These are phyloP conservation scores for Drosophila repleta DNA, from an alignment of 1,140 invertebrate species.

Conservation along the genomic window DNA sequence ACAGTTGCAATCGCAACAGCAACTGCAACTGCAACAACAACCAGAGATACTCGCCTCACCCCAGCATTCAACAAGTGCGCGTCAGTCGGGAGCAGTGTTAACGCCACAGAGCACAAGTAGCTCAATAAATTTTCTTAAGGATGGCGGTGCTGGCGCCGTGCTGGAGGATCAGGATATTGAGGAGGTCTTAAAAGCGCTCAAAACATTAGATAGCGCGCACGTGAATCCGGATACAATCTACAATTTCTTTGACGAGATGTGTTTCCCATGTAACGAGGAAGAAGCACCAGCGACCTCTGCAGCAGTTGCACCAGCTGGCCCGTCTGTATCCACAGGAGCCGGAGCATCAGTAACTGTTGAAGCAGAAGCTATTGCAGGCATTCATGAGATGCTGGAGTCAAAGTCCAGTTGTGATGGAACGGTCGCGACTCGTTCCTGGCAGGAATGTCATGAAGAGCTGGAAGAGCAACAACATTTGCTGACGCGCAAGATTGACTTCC, in stretches of 20 bases:
- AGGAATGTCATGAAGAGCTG: constrained; percentile 62
- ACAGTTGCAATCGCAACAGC: constrained; percentile 16
- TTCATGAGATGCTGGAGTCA: constrained; percentile 13
- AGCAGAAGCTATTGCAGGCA: not conserved
- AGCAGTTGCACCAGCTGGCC: constrained; percentile 7
- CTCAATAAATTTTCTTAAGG: constrained; percentile 68
- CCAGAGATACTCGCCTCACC: constrained; percentile 43
- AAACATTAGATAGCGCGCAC: constrained; percentile 66
- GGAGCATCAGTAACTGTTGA: no score
- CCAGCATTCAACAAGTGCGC: constrained; percentile 25
- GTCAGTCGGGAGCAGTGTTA: constrained; percentile 30
- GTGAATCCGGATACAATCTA: constrained; percentile 73
- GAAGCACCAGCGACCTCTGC: constrained; percentile 35
- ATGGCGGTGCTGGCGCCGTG: constrained; percentile 53
- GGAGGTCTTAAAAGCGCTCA: constrained; percentile 81
- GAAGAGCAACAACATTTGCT: constrained; percentile 86
- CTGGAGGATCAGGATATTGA: constrained; percentile 81
- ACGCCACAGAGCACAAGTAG: constrained; percentile 65
- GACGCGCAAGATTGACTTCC: constrained; percentile 88
- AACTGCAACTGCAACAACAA: constrained; percentile 34
- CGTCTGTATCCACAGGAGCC: constrained; percentile 25
- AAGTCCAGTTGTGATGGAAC: constrained; percentile 13
- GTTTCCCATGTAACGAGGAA: constrained; percentile 64
- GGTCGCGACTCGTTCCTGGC: constrained; percentile 20
- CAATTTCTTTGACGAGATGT: constrained; percentile 75